Percentiles rank a stretch among this genome's conserved stretches.
These are phyloP conservation scores for Synanthedon tipuliformis DNA, from an alignment of 2,888 invertebrate species.

Conservation along the genomic window DNA sequence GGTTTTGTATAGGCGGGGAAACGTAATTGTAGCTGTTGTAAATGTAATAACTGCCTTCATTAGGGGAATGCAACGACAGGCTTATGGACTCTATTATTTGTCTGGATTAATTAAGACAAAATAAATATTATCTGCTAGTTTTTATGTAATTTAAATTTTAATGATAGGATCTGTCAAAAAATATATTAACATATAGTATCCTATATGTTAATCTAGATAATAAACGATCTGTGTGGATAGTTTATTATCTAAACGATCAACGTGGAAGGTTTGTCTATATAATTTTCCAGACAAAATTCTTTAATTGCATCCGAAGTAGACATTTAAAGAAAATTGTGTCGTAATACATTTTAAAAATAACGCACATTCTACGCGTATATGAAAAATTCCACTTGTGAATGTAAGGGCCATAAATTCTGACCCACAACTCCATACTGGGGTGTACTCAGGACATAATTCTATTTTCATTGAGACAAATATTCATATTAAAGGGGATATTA, in stretches of 20 bases:
- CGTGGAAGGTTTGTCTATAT: too few species aligned
- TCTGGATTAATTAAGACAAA: neutral
- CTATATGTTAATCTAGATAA: too few species aligned
- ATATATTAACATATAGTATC: too few species aligned
- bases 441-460: slow-evolving; percentile 51
- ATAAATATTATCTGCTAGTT: too few species aligned
- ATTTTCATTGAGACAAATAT: slow-evolving; percentile 68
- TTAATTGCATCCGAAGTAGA: too few species aligned
- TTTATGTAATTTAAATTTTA: too few species aligned
- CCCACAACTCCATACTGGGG: slow-evolving; percentile 31
- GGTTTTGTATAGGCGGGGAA: slow-evolving; percentile 13
- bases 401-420: slow-evolving; percentile 47
- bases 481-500: slow-evolving; percentile 49
- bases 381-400: slow-evolving; percentile 46
- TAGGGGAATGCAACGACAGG: slow-evolving; percentile 18
- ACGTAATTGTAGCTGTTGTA: slow-evolving; percentile 14
- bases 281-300: too few species aligned
- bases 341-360: slow-evolving; percentile 20
- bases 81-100: slow-evolving; percentile 16
- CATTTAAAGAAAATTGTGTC: neutral
- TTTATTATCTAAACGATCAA: too few species aligned
- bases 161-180: too few species aligned
- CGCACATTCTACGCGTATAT: slow-evolving; percentile 24
- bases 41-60: slow-evolving; percentile 18
- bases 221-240: too few species aligned